Base-by-base conservation (phyloP, 1,140 invertebrate species). In the Schlechtendalia chinensis region DNA sequence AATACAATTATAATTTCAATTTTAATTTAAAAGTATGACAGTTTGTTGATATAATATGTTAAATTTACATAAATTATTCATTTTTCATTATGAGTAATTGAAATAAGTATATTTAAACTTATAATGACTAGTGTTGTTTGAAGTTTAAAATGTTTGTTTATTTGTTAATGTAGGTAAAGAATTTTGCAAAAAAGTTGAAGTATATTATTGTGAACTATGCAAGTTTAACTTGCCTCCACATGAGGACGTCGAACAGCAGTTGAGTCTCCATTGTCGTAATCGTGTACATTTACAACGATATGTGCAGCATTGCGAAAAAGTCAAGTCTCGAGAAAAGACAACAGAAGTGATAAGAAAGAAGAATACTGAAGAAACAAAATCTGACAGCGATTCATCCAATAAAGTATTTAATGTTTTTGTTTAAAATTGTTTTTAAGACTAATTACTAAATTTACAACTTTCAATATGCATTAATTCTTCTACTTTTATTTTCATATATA, bases 161-260 rank as follows among this genome's bases (percentile, higher is more conserved):
- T 39, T 39, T 69, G 24, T 58, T 80, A 58, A n/a, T 67, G 81
- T 63, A 84, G 93, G 93, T n/a, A 88, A 89, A 74, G 91, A 94
- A 83, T 91, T 90, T 82, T 90, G 93, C 29, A 92, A 92, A 83
- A 90, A 91, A 84, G 87, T 93, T 27, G 91, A 93, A 85, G 91
- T 90, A 79, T 85, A 87, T 80, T 89, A 86, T 85, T 94, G 93
- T 83, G 91, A 93, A 83, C 84, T 94, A 39, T 94, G 93, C 85
- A 90, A 91, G 83, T 88, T 90, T 83, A 93, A 92, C 85, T 85
- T 93, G 77, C 88, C 89, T 56, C 89, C 90, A 47, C 84, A 87
- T 81, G 89, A 90, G 32, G 90, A 91, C 81, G 86, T 87, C 81
- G 89, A 92, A 82, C 81, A 82, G 22, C 75, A 80, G 3, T 61